These are phyloP conservation scores for Anagrus nilaparvatae DNA, from an alignment of 1,140 invertebrate genomes.

Conservation along the genomic window DNA sequence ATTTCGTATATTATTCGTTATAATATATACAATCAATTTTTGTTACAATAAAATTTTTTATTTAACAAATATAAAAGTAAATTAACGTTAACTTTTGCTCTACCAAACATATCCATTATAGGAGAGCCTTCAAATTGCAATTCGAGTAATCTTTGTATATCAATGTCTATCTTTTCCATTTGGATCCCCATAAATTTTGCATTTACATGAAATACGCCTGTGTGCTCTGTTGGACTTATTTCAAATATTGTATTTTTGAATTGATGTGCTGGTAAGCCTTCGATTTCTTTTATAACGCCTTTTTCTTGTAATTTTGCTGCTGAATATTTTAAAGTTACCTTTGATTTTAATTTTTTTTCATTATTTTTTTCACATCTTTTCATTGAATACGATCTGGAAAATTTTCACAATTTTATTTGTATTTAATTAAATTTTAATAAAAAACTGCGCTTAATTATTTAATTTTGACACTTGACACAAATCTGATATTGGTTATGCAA, in stretches of 20 bases:
- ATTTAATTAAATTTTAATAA: no score
- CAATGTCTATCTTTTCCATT: slow-evolving; percentile 66
- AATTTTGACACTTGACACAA: no score
- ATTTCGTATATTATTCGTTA: not conserved
- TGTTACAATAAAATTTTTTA: slow-evolving; percentile 67
- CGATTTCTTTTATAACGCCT: slow-evolving; percentile 63
- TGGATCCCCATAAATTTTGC: slow-evolving; percentile 74
- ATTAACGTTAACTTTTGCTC: slow-evolving; percentile 71
- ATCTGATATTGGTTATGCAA: no score
- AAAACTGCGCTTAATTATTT: no score
- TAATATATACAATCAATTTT: not conserved
- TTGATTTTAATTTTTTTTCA: slow-evolving; percentile 48
- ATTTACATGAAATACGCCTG: slow-evolving; percentile 60
- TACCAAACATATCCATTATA: slow-evolving; percentile 72
- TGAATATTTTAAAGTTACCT: slow-evolving; percentile 58
- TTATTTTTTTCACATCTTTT: slow-evolving; percentile 42
- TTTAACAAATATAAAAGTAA: slow-evolving; percentile 66
- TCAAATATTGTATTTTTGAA: slow-evolving; percentile 74
- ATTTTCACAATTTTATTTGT: slow-evolving; percentile 1
- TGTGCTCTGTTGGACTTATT: slow-evolving; percentile 57
- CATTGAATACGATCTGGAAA: slow-evolving; percentile 44
- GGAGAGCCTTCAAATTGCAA: slow-evolving; percentile 69
- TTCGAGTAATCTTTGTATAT: slow-evolving; percentile 67
- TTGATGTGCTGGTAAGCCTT: slow-evolving; percentile 53
- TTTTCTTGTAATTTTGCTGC: slow-evolving; percentile 64